phyloP scores from a whole-genome alignment of 2,888 invertebrate species.

The Phorcus lineatus region DNA sequence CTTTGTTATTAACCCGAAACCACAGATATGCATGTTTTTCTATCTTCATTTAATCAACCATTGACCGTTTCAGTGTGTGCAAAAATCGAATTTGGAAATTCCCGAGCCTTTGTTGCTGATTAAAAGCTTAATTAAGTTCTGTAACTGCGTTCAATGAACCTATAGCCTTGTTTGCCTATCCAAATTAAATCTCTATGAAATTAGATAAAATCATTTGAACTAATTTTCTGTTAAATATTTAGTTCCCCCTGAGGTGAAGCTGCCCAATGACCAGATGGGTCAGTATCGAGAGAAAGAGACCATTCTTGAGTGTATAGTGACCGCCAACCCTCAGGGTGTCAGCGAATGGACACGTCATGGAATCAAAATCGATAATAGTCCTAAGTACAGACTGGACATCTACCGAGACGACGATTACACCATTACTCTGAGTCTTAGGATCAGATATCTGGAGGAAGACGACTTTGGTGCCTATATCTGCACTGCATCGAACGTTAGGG shows the following conservation, averaged over 20 bases:
- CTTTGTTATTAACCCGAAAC: too few relatives aligned
- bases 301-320: constrained; percentile 65
- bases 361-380: constrained; percentile 34
- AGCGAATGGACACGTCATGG: constrained; percentile 59
- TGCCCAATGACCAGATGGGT: constrained; percentile 58
- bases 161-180: too few relatives aligned
- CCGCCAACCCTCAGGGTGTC: constrained; percentile 59
- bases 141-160: too few relatives aligned
- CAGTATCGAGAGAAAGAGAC: constrained; percentile 65
- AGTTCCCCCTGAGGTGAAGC: constrained; percentile 64
- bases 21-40: too few relatives aligned
- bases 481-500: constrained; percentile 53
- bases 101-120: too few relatives aligned
- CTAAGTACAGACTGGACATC: constrained; percentile 48
- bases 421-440: constrained; percentile 51
- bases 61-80: too few relatives aligned
- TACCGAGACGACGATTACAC: constrained; percentile 52
- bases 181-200: too few relatives aligned
- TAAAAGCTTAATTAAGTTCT: too few relatives aligned
- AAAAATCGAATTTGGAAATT: too few relatives aligned
- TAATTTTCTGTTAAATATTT: background rate
- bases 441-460: constrained; percentile 45
- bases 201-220: too few relatives aligned
- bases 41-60: too few relatives aligned
- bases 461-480: constrained; percentile 61